phyloP scores from a whole-genome alignment of 2,888 invertebrate species.

The Drosophila hawaiiensis region DNA sequence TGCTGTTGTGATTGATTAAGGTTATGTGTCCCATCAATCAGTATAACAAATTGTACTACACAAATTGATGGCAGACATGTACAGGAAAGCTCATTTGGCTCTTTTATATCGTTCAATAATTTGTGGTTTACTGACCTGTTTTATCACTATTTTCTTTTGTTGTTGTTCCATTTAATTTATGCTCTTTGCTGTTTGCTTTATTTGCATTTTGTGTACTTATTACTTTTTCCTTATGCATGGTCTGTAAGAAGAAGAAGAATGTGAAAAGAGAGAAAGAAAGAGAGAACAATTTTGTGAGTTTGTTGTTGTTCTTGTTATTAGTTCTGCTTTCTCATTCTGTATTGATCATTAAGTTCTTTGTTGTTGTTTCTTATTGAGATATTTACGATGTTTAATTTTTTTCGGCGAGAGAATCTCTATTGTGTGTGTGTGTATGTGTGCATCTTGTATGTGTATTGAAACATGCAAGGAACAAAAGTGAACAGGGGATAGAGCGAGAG shows the following conservation, averaged over 20 bases:
- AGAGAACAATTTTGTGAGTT: slow-evolving; percentile 21
- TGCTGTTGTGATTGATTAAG: slow-evolving; percentile 52
- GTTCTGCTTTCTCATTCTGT: background rate
- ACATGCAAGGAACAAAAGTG: background rate
- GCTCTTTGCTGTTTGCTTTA: slow-evolving; percentile 72
- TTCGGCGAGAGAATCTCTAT: slow-evolving; percentile 6
- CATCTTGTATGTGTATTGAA: background rate
- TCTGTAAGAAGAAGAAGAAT: slow-evolving; percentile 64
- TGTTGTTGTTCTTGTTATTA: slow-evolving; percentile 8
- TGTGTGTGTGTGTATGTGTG: background rate
- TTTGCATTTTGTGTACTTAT: slow-evolving; percentile 67
- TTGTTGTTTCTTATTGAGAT: slow-evolving; percentile 1
- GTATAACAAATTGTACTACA: slow-evolving; percentile 10
- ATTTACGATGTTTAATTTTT: slow-evolving; percentile 10
- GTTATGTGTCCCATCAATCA: slow-evolving; percentile 51
- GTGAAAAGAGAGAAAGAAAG: slow-evolving; percentile 25
- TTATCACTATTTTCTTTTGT: slow-evolving; percentile 80
- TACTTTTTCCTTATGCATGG: slow-evolving; percentile 76
- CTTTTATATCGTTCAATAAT: slow-evolving; percentile 18
- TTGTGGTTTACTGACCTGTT: slow-evolving; percentile 72
- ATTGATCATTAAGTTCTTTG: background rate
- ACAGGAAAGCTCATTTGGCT: background rate
- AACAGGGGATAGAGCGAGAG: background rate
- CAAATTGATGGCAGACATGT: slow-evolving; percentile 1
- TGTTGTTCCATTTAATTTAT: slow-evolving; percentile 77